Percentiles rank a stretch among this genome's conserved stretches.
These are phyloP conservation scores for Pelosia muscerda DNA, from an alignment of 2,888 invertebrate species.

Conservation along the genomic window DNA sequence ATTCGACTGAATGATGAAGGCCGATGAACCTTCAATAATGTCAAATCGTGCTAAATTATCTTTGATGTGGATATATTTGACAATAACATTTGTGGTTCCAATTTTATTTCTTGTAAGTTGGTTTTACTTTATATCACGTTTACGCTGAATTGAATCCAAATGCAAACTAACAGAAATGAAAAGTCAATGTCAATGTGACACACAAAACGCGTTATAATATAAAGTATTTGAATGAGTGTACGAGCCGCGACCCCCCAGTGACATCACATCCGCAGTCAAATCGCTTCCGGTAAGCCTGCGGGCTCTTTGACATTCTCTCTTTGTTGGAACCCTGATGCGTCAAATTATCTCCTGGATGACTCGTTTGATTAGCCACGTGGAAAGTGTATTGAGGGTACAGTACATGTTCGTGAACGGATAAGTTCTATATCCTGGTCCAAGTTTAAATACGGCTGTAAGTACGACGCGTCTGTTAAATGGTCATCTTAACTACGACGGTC, in stretches of 20 bases:
- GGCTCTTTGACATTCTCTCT: constrained; percentile 76
- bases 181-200: constrained; percentile 47
- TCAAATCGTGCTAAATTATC: too few relatives aligned
- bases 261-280: constrained; percentile 82
- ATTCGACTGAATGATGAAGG: too few relatives aligned
- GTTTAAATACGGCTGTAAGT: neutral
- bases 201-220: constrained; percentile 43
- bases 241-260: constrained; percentile 62
- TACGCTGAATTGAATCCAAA: neutral
- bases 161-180: constrained; percentile 28
- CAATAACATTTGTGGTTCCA: too few relatives aligned
- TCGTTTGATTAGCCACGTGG: constrained; percentile 72
- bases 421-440: neutral
- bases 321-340: constrained; percentile 73
- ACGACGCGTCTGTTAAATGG: neutral
- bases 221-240: constrained; percentile 42
- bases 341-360: constrained; percentile 72
- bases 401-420: constrained; percentile 15
- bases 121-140: too few relatives aligned
- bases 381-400: constrained; percentile 53
- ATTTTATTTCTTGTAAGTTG: too few relatives aligned
- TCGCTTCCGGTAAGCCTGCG: constrained; percentile 81
- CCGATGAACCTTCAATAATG: too few relatives aligned
- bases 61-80: too few relatives aligned
- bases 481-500: neutral